Percentiles rank a stretch among this genome's conserved stretches.
Conservation (phyloP, 2,113 vertebrate genomes). For the Bujurquina vittata region DNA sequence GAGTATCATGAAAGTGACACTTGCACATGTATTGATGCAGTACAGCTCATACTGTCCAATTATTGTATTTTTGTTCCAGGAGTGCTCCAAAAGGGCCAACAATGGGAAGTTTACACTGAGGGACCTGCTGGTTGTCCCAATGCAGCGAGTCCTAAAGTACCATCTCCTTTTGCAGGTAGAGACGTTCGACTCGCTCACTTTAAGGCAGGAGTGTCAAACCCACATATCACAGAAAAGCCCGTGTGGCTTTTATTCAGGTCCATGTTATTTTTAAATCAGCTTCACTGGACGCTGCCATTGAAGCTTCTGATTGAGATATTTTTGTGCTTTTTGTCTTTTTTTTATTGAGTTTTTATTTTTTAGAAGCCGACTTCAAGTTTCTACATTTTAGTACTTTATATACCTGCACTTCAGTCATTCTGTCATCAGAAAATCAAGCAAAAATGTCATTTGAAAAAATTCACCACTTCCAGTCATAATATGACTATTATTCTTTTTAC, state of each 20-base stretch:
- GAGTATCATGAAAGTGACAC: neutral
- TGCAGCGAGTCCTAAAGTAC: conserved; percentile 95
- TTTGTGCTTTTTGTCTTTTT: neutral
- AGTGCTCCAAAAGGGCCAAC: conserved; percentile 95
- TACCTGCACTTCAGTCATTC: neutral
- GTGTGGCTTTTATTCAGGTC: neutral
- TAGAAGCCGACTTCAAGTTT: neutral
- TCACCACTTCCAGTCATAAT: neutral
- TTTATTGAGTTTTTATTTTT: neutral
- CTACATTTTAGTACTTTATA: neutral
- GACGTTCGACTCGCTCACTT: neutral
- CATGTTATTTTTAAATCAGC: neutral
- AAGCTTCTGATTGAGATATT: neutral
- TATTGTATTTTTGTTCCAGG: conserved; percentile 71
- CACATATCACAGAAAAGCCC: neutral
- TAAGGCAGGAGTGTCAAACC: neutral
- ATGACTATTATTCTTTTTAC: neutral
- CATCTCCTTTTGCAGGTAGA: conserved; percentile 92
- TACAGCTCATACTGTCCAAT: neutral
- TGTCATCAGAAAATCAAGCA: neutral
- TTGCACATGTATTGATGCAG: neutral
- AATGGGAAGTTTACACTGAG: conserved; percentile 93
- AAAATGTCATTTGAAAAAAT: neutral
- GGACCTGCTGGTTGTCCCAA: conserved; percentile 93
- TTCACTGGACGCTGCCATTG: neutral